These are phyloP conservation scores for Aegithalos caudatus DNA, from an alignment of 2,113 vertebrate genomes.

Conservation along the genomic window DNA sequence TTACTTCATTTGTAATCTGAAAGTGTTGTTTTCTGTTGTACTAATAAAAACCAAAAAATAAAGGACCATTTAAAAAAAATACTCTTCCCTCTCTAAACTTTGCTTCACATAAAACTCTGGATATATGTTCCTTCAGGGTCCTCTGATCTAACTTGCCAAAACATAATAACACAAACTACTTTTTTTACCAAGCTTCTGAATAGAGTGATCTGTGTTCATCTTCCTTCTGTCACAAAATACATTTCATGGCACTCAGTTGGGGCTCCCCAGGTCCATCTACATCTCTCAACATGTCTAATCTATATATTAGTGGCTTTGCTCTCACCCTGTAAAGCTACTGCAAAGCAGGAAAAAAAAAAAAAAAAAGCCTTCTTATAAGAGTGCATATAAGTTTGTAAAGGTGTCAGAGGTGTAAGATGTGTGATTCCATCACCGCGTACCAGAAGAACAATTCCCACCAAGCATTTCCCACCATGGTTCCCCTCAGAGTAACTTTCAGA, in stretches of 20 bases:
- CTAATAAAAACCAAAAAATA: background rate
- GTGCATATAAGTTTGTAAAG: background rate
- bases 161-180: background rate
- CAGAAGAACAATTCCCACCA: background rate
- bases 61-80: background rate
- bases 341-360: background rate
- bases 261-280: no score
- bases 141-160: background rate
- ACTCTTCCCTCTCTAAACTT: background rate
- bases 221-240: background rate
- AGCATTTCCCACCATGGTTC: fast-evolving
- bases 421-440: background rate
- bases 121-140: background rate
- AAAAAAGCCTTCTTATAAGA: background rate
- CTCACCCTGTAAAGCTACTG: background rate
- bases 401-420: background rate
- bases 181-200: background rate
- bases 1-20: background rate
- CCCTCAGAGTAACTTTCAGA: background rate
- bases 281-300: background rate
- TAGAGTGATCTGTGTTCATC: background rate
- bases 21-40: background rate
- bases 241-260: background rate
- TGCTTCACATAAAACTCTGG: background rate
- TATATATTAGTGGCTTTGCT: background rate